phyloP scores from a whole-genome alignment of 2,888 invertebrate species.

The Synergus itoensis region DNA sequence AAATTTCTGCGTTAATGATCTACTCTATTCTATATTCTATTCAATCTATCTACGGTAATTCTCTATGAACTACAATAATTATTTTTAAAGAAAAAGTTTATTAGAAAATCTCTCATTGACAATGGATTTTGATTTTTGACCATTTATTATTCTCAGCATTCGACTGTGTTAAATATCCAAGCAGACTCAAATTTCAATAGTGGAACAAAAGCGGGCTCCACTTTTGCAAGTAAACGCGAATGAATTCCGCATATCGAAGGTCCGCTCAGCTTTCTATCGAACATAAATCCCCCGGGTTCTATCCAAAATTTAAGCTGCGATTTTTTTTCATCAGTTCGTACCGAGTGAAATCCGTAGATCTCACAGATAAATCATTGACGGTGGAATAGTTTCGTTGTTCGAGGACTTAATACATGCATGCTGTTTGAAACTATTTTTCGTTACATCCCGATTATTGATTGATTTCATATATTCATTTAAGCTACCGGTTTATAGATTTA shows the following conservation, averaged over 20 bases:
- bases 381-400: slow-evolving; percentile 14
- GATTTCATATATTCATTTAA: background rate
- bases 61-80: background rate
- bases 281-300: slow-evolving; percentile 16
- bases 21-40: too few species aligned
- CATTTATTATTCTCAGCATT: background rate
- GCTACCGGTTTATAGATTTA: background rate
- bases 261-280: slow-evolving; percentile 5
- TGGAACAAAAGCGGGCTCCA: background rate
- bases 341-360: slow-evolving; percentile 19
- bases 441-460: background rate
- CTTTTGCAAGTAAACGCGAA: background rate
- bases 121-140: too few species aligned
- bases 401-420: background rate
- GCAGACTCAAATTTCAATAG: slow-evolving; percentile 3
- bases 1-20: too few species aligned
- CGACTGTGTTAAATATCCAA: background rate
- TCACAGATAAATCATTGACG: slow-evolving; percentile 18
- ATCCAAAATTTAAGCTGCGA: slow-evolving; percentile 27
- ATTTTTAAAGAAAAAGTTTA: too few species aligned
- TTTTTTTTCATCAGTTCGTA: slow-evolving; percentile 21
- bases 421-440: background rate
- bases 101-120: too few species aligned
- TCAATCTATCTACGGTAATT: too few species aligned
- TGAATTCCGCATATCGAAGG: slow-evolving; percentile 8